These are phyloP conservation scores for Formica aserva DNA, from an alignment of 2,888 invertebrate genomes.

Conservation along the genomic window DNA sequence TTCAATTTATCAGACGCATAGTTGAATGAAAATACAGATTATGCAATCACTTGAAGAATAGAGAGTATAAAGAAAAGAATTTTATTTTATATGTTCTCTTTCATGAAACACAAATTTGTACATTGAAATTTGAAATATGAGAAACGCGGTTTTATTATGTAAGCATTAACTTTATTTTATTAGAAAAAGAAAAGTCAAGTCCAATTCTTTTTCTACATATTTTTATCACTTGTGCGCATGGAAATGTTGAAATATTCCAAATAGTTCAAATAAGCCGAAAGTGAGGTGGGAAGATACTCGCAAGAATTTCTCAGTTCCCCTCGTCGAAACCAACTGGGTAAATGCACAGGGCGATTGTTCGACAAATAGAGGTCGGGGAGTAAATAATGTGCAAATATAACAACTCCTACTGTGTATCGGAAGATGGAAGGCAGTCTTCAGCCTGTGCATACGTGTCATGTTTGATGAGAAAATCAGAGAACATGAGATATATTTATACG, in stretches of 20 bases:
- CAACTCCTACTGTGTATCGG: conserved; percentile 1
- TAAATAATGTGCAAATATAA: conserved; percentile 69
- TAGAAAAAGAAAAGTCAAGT: not conserved
- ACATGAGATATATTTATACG: not conserved
- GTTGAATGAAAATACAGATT: not conserved
- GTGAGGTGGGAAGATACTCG: conserved; percentile 27
- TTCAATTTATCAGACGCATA: conserved; percentile 2
- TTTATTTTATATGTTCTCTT: not conserved
- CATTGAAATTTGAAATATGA: not conserved
- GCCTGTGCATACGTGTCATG: not conserved
- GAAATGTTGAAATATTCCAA: conserved; percentile 24
- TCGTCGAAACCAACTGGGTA: conserved; percentile 49
- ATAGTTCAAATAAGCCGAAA: conserved; percentile 3
- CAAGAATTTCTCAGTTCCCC: conserved; percentile 46
- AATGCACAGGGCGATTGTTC: conserved; percentile 68
- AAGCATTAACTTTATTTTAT: not conserved
- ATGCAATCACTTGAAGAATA: not conserved
- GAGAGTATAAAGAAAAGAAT: not conserved
- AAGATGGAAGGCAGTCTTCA: not conserved
- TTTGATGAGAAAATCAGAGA: not conserved
- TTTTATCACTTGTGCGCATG: conserved; percentile 1
- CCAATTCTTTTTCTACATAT: not conserved
- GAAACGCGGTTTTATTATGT: not conserved
- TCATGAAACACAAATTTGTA: not conserved
- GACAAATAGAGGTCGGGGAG: conserved; percentile 73